Conservation (phyloP, 2,113 vertebrate genomes). For the Heterochromis multidens region DNA sequence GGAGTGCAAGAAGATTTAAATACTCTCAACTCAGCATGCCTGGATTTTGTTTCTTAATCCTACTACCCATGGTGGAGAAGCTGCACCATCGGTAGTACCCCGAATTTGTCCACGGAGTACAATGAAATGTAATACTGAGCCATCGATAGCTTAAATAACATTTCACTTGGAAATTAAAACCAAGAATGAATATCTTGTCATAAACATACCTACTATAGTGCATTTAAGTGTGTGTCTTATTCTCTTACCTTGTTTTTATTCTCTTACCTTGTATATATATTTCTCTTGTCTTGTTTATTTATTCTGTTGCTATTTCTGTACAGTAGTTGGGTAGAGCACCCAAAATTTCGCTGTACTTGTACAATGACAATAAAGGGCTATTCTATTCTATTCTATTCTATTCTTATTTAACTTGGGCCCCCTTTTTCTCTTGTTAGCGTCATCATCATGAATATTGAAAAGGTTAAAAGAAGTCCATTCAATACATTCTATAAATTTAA, state of each 20-base stretch:
- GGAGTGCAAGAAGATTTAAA: conserved; percentile 57
- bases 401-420: not conserved
- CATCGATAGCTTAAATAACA: not conserved
- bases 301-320: too few species aligned
- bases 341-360: too few species aligned
- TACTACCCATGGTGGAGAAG: not conserved
- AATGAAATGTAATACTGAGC: not conserved
- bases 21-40: conserved; percentile 52
- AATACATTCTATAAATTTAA: conserved; percentile 42
- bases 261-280: too few species aligned
- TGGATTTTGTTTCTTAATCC: conserved; percentile 58
- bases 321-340: too few species aligned
- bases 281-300: too few species aligned
- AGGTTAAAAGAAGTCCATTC: conserved; percentile 18
- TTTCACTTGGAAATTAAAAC: not conserved
- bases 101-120: not conserved
- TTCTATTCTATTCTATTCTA: too few species aligned
- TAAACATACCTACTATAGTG: not conserved
- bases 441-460: conserved; percentile 50
- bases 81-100: not conserved
- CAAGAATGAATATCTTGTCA: not conserved
- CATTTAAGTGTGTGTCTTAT: not conserved
- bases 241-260: too few species aligned
- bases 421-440: not conserved
- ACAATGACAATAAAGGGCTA: too few species aligned